Base-by-base conservation (phyloP, 2,797 vertebrate genomes). In the Halcyon smyrnensis region DNA sequence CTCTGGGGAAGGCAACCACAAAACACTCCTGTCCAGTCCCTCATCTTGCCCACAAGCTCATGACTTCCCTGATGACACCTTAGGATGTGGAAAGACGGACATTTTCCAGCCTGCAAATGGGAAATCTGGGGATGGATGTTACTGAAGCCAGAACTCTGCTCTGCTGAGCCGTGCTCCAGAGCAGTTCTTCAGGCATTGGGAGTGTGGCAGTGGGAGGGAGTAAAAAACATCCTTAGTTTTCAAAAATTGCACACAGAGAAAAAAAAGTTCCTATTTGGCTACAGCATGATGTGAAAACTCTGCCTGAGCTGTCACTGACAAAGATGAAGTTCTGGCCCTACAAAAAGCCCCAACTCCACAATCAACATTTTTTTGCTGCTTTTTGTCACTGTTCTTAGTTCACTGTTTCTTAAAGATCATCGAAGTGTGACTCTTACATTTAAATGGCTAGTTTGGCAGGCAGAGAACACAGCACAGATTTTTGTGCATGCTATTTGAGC, bases 391-490 rank as follows among this genome's bases (percentile, higher is more conserved):
- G 17, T 43, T 89, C 73, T 85, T 60, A 69, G 53, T 46, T 69
- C 41, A 50, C 2, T 11, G 28, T 81, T 88, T 81, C 92, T 87
- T 96, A 94, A 77, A 68, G 85, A 82, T 64, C 85, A 53, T 0
- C 45, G 21, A 91, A 90, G 74, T 73, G 32, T 74, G 91, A 67
- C 56, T 81, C 41, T 57, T 76, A 13, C 11, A 34, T 73, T 94
- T 51, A 60, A 70, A 64, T 39, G 71, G 45, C 48, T 74, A 45
- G n/a, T 36, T 84, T 95, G 93, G 84, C 87, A 87, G 56, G 65
- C 84, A 91, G 53, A 78, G 53, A 64, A 68, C 57, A 75, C 34
- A 68, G 76, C n/a, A 59, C 70, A 95, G 88, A 68, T 86, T 93
- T 93, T 81, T 67, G 51, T 87, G 77, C 39, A 17, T 43, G n/a